Conservation (phyloP, 2,113 vertebrate species). For the Alexandromys fortis region DNA sequence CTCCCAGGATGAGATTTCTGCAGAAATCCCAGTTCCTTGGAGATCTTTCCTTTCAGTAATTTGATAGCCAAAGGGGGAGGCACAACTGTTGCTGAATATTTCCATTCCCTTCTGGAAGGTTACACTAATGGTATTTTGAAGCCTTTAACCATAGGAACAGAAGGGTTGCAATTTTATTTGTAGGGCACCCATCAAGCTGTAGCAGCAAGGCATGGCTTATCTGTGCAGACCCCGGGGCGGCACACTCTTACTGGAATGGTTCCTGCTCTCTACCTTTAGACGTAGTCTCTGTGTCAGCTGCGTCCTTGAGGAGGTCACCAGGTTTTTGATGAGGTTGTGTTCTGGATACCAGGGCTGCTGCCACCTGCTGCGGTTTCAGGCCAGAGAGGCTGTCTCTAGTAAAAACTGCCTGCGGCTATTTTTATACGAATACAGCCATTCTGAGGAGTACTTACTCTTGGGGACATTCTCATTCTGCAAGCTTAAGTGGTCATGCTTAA, state of each 20-base stretch:
- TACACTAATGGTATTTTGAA: not conserved
- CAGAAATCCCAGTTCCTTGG: not conserved
- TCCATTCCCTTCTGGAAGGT: not conserved
- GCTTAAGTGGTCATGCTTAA: not conserved
- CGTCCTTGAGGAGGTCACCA: no score
- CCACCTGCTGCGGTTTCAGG: not conserved
- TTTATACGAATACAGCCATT: not conserved
- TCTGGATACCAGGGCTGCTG: not conserved
- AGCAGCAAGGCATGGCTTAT: not conserved
- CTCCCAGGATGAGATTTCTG: not conserved
- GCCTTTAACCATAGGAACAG: rapidly evolving
- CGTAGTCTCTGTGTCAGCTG: not conserved
- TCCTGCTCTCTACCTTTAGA: not conserved
- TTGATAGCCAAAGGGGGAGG: not conserved
- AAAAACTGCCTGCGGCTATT: not conserved
- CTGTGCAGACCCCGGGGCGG: no score
- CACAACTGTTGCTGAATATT: not conserved
- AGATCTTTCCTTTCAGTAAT: not conserved
- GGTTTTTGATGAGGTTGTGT: not conserved
- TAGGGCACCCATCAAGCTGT: rapidly evolving
- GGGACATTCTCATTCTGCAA: not conserved
- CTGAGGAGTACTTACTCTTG: not conserved
- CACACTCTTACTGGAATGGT: not conserved
- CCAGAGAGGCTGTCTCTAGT: no score
- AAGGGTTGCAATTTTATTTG: rapidly evolving